These are phyloP conservation scores for Uria lomvia DNA, from an alignment of 2,113 vertebrate genomes.

Conservation along the genomic window DNA sequence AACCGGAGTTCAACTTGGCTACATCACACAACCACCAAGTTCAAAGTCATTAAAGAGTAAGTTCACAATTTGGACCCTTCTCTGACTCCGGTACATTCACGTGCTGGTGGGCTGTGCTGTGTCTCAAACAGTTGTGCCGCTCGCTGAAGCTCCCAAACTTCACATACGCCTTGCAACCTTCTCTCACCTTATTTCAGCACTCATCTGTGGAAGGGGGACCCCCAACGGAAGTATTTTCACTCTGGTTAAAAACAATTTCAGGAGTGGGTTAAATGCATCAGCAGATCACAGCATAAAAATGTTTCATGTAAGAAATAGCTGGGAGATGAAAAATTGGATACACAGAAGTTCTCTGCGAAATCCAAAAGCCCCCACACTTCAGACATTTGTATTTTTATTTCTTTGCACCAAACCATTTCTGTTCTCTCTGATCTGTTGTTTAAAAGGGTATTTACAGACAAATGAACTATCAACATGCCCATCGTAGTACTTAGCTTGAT, in stretches of 20 bases:
- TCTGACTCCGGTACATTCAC: not conserved
- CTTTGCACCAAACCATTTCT: not conserved
- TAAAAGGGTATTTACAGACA: not conserved
- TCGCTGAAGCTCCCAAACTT: not conserved
- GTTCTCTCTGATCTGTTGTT: not conserved
- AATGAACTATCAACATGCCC: not conserved
- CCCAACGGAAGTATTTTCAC: not conserved
- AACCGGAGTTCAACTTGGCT: not conserved
- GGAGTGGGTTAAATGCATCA: not conserved
- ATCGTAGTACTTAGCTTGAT: not conserved
- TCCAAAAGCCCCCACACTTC: not conserved
- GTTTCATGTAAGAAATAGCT: fast-evolving
- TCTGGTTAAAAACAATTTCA: not conserved
- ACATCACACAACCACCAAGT: not conserved
- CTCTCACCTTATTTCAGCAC: not conserved
- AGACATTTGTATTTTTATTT: not conserved
- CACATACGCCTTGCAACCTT: not conserved
- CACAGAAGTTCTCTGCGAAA: not conserved
- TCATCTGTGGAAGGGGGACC: not conserved
- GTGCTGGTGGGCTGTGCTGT: not conserved
- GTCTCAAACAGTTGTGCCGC: not conserved
- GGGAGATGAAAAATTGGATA: not conserved
- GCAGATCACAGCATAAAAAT: not conserved
- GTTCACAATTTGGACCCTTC: not conserved
- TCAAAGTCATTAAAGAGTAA: not conserved